Conservation (phyloP, 2,888 invertebrate genomes). For the Acronicta aceris region DNA sequence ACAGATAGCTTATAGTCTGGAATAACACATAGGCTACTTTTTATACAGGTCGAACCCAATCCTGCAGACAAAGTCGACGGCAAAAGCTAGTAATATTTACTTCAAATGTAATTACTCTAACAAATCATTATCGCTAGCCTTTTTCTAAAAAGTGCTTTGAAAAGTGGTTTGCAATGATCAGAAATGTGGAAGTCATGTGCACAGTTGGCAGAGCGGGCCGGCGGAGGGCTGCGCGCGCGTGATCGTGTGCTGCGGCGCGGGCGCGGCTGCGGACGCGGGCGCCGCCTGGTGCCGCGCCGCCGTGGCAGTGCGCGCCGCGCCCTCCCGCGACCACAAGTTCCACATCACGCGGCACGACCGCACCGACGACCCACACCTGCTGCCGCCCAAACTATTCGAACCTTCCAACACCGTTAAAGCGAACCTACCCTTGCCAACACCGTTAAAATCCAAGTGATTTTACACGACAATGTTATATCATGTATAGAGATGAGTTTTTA, state of each 20-base stretch:
- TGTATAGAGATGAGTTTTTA: too few relatives aligned
- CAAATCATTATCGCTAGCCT: too few relatives aligned
- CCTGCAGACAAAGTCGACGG: too few relatives aligned
- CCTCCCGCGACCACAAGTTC: slow-evolving; percentile 63
- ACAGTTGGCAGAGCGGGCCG: slow-evolving; percentile 35
- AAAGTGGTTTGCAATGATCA: too few relatives aligned
- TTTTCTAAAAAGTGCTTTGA: too few relatives aligned
- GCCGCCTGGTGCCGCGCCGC: slow-evolving; percentile 61
- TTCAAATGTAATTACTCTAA: too few relatives aligned
- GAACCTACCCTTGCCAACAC: background rate
- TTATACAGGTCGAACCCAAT: too few relatives aligned
- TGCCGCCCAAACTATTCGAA: slow-evolving; percentile 41
- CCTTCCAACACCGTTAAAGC: background rate
- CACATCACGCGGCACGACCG: slow-evolving; percentile 60
- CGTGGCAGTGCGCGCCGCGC: slow-evolving; percentile 56
- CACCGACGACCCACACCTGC: slow-evolving; percentile 63
- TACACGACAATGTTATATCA: too few relatives aligned
- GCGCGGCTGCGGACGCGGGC: slow-evolving; percentile 18
- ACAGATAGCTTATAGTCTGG: too few relatives aligned
- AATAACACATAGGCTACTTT: too few relatives aligned
- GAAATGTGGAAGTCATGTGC: background rate
- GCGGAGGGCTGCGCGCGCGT: slow-evolving; percentile 55
- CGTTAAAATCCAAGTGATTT: background rate
- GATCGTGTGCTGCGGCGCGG: slow-evolving; percentile 27
- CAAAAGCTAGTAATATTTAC: too few relatives aligned